These are phyloP conservation scores for Gymnarchus niloticus DNA, from an alignment of 2,113 vertebrate species.

Conservation along the genomic window DNA sequence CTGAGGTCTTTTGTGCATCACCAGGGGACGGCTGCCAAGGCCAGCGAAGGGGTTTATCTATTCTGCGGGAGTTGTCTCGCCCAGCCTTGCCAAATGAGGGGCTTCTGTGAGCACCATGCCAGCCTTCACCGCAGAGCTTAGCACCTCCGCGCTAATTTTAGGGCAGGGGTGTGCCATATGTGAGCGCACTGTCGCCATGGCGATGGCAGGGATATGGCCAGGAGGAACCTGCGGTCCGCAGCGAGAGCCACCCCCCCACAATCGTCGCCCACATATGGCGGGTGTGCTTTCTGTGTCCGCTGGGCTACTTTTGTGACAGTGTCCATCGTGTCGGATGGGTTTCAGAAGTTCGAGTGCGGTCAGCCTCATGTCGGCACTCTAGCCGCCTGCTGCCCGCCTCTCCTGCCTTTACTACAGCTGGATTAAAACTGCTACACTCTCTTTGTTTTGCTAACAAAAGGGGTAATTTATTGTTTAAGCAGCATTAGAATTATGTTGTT, in stretches of 20 bases:
- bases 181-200: slow-evolving; percentile 60
- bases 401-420: not conserved
- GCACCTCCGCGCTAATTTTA: slow-evolving; percentile 70
- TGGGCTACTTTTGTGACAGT: not conserved
- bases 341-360: too few relatives aligned
- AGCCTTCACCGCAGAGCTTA: slow-evolving; percentile 58
- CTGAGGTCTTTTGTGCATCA: not conserved
- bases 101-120: slow-evolving; percentile 27
- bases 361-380: too few relatives aligned
- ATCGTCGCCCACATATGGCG: slow-evolving; percentile 8
- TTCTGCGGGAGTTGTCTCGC: slow-evolving; percentile 47
- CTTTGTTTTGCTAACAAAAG: not conserved
- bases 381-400: not conserved
- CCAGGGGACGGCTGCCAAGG: slow-evolving; percentile 9
- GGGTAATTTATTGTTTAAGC: slow-evolving; percentile 9
- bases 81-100: slow-evolving; percentile 30
- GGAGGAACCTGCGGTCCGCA: slow-evolving; percentile 53
- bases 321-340: not conserved
- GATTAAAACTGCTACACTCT: not conserved
- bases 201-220: slow-evolving; percentile 34
- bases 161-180: slow-evolving; percentile 63
- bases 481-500: not conserved
- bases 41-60: slow-evolving; percentile 46
- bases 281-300: slow-evolving; percentile 22
- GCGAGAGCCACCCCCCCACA: slow-evolving; percentile 35